Evolutionary conservation across 2,797 vertebrate genomes (phyloP).

Genomic region (Ceryle rudis): DNA sequence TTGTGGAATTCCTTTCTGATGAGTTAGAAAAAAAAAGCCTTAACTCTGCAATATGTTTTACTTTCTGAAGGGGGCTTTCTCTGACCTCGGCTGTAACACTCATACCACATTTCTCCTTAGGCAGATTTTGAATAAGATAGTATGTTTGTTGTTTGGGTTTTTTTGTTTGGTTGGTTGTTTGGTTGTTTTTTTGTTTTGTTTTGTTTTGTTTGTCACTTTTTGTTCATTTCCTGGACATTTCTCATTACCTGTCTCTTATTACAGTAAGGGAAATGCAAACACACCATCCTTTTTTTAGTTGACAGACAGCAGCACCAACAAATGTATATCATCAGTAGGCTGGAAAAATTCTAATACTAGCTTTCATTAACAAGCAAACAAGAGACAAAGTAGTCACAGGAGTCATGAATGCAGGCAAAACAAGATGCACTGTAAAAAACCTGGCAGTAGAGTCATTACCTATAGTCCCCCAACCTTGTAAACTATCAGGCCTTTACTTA

Average conservation of each 20-base stretch:
- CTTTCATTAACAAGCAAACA: background rate
- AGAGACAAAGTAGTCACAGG: background rate
- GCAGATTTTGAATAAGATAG: background rate
- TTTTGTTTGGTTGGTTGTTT: no score
- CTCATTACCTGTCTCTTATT: background rate
- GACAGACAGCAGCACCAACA: background rate
- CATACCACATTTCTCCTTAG: background rate
- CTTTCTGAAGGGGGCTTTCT: slow-evolving; percentile 60
- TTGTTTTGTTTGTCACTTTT: background rate
- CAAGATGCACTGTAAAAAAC: background rate
- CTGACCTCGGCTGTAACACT: slow-evolving; percentile 51
- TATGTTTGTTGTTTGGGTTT: no score
- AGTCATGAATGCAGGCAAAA: background rate
- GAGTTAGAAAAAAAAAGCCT: slow-evolving; percentile 22
- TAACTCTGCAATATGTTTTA: slow-evolving; percentile 55
- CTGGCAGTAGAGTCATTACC: background rate
- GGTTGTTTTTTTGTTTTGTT: no score
- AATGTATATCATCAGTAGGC: background rate
- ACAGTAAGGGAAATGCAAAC: background rate
- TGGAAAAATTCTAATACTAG: background rate
- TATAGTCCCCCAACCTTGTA: background rate
- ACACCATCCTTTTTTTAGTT: background rate
- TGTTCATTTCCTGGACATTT: background rate
- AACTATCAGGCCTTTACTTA: background rate
- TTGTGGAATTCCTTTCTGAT: slow-evolving; percentile 40